These are phyloP conservation scores for Ochotona curzoniae DNA, from an alignment of 2,113 vertebrate species.

Conservation along the genomic window DNA sequence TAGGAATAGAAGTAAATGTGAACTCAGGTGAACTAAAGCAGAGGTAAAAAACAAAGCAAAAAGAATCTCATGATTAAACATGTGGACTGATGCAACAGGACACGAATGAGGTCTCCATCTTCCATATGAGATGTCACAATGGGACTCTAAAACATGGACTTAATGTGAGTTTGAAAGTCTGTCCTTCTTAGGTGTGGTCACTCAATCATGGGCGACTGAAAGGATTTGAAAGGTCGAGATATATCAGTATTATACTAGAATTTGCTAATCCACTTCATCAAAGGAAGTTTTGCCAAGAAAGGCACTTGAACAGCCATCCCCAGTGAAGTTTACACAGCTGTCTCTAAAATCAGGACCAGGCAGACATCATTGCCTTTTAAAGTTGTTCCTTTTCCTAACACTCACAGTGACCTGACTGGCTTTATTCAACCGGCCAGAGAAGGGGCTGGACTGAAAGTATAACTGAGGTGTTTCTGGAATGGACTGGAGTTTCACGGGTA, in stretches of 20 bases:
- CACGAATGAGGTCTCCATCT: background rate
- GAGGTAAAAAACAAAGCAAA: slow-evolving; percentile 16
- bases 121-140: background rate
- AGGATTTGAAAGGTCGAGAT: background rate
- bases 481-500: no score
- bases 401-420: background rate
- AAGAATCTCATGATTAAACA: background rate
- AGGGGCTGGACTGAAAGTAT: background rate
- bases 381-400: background rate
- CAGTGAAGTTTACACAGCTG: background rate
- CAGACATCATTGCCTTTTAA: background rate
- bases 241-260: background rate
- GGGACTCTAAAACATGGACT: background rate
- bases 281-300: background rate
- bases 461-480: background rate
- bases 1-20: slow-evolving; percentile 41
- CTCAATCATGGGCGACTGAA: background rate
- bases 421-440: background rate
- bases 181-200: background rate
- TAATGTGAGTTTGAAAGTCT: background rate
- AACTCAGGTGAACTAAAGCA: background rate
- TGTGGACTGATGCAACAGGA: background rate
- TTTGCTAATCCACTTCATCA: background rate
- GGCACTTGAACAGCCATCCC: background rate
- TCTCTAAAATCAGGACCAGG: background rate